Conservation (phyloP, 2,888 invertebrate species). For the Amaurobius ferox region DNA sequence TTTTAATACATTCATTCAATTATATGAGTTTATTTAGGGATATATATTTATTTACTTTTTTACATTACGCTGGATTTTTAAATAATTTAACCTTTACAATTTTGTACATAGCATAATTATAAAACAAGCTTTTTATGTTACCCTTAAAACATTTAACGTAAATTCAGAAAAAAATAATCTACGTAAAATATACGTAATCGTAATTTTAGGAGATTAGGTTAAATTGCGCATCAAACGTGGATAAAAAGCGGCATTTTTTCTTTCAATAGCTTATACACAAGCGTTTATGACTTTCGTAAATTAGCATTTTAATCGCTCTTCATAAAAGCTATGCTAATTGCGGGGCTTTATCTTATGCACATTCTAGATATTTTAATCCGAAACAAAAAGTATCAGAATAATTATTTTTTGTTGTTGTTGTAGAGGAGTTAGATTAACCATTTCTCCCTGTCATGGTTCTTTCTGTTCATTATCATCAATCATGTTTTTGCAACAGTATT, state of each 20-base stretch:
- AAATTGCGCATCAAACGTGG: no score
- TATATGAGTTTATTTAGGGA: no score
- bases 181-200: no score
- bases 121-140: no score
- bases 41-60: no score
- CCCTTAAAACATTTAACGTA: no score
- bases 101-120: no score
- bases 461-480: constrained; percentile 8
- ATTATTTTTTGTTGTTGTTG: background rate
- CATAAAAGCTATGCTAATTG: constrained; percentile 2
- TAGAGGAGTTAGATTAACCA: background rate
- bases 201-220: no score
- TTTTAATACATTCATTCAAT: no score
- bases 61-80: no score
- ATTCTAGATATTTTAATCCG: constrained; percentile 2
- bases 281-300: background rate
- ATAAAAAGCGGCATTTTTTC: background rate
- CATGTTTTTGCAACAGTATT: background rate
- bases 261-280: background rate
- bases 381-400: background rate
- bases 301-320: constrained; percentile 2
- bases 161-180: no score
- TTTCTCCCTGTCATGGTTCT: background rate
- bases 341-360: background rate
- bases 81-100: no score